Evolutionary conservation across 35 echinoderm and acorn worm species (phyloP), one percentile per base, ranked within the genome.

Genomic region (Heliocidaris erythrogramma): DNA sequence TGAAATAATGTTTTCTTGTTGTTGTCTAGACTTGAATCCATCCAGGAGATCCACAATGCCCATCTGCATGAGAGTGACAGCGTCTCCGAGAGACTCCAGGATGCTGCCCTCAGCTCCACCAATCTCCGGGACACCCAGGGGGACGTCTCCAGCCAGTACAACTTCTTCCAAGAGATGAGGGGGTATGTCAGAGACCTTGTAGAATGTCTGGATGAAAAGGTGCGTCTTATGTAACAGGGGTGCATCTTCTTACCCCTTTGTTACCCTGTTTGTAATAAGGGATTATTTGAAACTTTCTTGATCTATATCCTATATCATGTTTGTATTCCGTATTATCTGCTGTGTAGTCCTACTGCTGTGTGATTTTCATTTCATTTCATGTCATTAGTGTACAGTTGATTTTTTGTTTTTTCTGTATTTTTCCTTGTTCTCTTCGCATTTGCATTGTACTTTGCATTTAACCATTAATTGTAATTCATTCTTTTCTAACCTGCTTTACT

Each of bases 121-220:
- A 95, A 94, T 24, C 87, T 99, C 29, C 96, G 97, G 47, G 97
- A 97, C 49, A 96, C 96, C 12, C 95, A 95, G 32, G 97, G 96
- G 0, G 97, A 88, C 17, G 96, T 97, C 18, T 92, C 60, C 32
- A 85, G 86, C 48, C 97, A 99, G 94, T 99, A 99, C 85, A 71
- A 95, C 30, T 99, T 99, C 93, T 99, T 96, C 65, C 98, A 99
- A 87, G 98, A 97, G 95, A 99, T 97, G 98, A 97, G 96, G 95
- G 95, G 95, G 93, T 99, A 99, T 96, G 96, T 97, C 49, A 96
- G 94, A 95, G 98, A 99, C 96, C 88, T 99, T 49, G 95, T 99
- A 65, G 98, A 99, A 88, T 99, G 98, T 92, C 93, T 97, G 93
- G 96, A 96, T 95, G 98, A 97, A 90, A 99, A 99, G 97, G 98